Conservation (phyloP, 2,888 invertebrate species). For the Synanthedon myopaeformis region DNA sequence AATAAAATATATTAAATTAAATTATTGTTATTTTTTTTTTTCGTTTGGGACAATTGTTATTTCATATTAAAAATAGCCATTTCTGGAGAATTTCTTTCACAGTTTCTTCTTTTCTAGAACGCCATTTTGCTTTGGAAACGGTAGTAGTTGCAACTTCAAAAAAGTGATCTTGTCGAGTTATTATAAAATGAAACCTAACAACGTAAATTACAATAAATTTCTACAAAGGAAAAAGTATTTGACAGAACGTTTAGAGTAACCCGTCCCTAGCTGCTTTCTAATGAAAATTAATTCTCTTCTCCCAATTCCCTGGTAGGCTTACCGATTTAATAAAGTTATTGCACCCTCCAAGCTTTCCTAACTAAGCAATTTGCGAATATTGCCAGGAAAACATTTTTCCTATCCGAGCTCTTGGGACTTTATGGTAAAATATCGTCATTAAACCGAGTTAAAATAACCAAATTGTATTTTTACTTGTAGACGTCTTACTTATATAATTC, state of each 20-base stretch:
- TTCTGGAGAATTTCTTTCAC: too few species aligned
- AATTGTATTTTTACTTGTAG: too few species aligned
- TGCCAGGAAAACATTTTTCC: constrained; percentile 2
- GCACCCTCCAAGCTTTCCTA: constrained; percentile 13
- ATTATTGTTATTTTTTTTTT: too few species aligned
- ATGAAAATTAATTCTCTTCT: constrained; percentile 37
- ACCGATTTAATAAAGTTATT: constrained; percentile 33
- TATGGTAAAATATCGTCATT: too few species aligned
- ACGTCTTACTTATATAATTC: too few species aligned
- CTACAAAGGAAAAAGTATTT: constrained; percentile 5
- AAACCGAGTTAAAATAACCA: too few species aligned
- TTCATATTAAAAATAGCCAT: too few species aligned
- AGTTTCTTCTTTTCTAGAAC: too few species aligned
- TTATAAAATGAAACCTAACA: not conserved
- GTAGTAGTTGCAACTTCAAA: too few species aligned
- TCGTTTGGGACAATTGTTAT: too few species aligned
- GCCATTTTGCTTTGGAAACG: too few species aligned
- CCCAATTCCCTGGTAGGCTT: constrained; percentile 19
- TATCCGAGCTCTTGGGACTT: not conserved
- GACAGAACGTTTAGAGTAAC: constrained; percentile 18
- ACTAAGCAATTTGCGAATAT: constrained; percentile 12
- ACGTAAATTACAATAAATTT: not conserved
- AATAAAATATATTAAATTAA: too few species aligned
- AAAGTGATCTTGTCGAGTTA: not conserved
- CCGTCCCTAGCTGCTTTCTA: constrained; percentile 12